Base-by-base conservation (phyloP, 2,797 vertebrate species). In the Sebastes itinus region DNA sequence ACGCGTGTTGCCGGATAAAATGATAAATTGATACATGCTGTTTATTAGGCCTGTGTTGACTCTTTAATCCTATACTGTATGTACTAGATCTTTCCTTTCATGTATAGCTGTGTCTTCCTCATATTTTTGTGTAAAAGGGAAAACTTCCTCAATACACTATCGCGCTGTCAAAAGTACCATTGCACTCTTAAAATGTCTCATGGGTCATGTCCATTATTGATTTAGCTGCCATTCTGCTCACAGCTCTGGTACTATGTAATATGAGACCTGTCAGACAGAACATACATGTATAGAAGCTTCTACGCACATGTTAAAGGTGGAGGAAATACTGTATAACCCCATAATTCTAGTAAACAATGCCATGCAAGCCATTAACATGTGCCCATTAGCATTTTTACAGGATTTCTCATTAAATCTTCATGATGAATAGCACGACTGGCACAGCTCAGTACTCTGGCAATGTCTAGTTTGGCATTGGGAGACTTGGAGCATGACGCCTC, bases 31-130 rank as follows among this genome's bases (percentile, higher is more conserved):
- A 88, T 91, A 78, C 80, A 73, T 68, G 67, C 46, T 85, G 75
- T 93, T 92, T 92, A 93, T 89, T 85, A 87, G 82, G 75, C 78
- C 78, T 85, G 76, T 80, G 91, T 88, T 89, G 88, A 87, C 81
- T 90, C 85, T 86, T 93, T 93, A 93, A 91, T 92, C 80, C 61
- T 65, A 30, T 66, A 16, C 30, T 33, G 60, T 62, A 58, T 70
- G 77, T 73, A 78, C 74, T 81, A n/a, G 10, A 59, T 85, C 23
- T 56, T 64, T 54, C 62, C 30, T 66, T 72, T 82, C 25, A 67
- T 72, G 30, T 22, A 62, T 76, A 75, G 52, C 56, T 79, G 72
- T 59, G 74, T 65, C 49, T 71, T 75, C 27, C 73, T 80, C 70
- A 62, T 55, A 69, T 42, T 74, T 25, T 8, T 9, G 3, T 52